Evolutionary conservation across 2,113 vertebrate genomes (phyloP).

Genomic region (Albula goreensis): DNA sequence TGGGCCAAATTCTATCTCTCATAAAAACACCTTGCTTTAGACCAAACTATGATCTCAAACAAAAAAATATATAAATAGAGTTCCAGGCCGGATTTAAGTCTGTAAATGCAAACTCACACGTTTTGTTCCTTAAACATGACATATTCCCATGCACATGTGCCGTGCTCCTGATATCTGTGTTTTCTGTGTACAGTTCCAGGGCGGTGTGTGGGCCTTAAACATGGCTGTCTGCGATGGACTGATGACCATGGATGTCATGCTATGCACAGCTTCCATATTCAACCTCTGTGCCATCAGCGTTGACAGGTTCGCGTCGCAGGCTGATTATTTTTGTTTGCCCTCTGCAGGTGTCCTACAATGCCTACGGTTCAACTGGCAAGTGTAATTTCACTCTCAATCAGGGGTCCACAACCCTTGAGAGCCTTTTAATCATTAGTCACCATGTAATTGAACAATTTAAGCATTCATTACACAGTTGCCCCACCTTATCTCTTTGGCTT

Average conservation of each 20-base stretch:
- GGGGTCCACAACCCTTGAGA: no score
- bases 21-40: slow-evolving; percentile 18
- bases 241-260: slow-evolving; percentile 94
- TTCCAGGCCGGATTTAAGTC: not conserved
- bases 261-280: slow-evolving; percentile 94
- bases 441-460: no score
- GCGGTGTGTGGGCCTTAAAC: slow-evolving; percentile 82
- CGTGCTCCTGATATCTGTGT: not conserved
- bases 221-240: slow-evolving; percentile 80
- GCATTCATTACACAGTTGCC: no score
- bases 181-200: slow-evolving; percentile 77
- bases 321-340: not conserved
- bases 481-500: no score
- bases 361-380: no score
- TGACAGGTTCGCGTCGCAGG: slow-evolving; percentile 71
- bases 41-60: slow-evolving; percentile 22
- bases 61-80: not conserved
- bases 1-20: slow-evolving; percentile 7
- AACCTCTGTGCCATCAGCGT: slow-evolving; percentile 93
- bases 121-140: no score
- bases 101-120: no score
- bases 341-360: no score
- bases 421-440: no score
- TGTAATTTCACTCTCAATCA: no score
- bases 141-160: no score